Evolutionary conservation across 2,113 vertebrate genomes (phyloP), one percentile per base, ranked within the genome.

Genomic region (Recurvirostra avosetta): DNA sequence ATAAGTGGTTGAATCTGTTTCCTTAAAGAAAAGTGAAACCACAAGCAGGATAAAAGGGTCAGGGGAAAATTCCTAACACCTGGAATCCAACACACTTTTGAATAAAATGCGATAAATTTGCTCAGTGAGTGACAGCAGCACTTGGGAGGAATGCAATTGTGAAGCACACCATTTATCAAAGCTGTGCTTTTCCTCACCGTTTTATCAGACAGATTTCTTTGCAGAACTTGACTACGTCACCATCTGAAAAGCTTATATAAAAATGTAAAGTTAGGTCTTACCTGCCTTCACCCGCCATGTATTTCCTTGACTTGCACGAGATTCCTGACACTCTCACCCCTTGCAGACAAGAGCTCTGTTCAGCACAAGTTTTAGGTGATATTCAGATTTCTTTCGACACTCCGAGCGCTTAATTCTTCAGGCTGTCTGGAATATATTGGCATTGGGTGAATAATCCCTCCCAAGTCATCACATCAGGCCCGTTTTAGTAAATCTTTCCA

Each of bases 401-500:
- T 52, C 91, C 26, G 77, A 92, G 75, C 62, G 86, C 83, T 94
- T 94, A 91, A 92, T 89, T 96, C 94, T 91, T 96, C 91, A 91
- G 86, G 86, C 86, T 92, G 91, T 72, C 94, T 96, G 97, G 76
- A 94, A 91, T 92, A 96, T 80, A 94, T 92, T 96, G 94, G 88
- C 88, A 95, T 90, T 83, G 78, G 53, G 36, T 84, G 79, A 94
- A 89, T 94, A 95, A 94, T 93, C 91, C 94, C 90, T 95, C 92
- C 95, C 94, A 94, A 92, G 38, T 91, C 95, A 94, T 94, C 95
- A 91, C 86, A 94, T 89, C 73, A 75, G 83, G 76, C 65, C 83
- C 58, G 59, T 41, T 96, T 94, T 75, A 96, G 88, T 96, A 94
- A 96, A 92, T 94, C 92, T 94, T 96, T 97, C 96, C 96, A 95